phyloP scores from a whole-genome alignment of 2,797 vertebrate species.

The Poeciliopsis paucimaculata region DNA sequence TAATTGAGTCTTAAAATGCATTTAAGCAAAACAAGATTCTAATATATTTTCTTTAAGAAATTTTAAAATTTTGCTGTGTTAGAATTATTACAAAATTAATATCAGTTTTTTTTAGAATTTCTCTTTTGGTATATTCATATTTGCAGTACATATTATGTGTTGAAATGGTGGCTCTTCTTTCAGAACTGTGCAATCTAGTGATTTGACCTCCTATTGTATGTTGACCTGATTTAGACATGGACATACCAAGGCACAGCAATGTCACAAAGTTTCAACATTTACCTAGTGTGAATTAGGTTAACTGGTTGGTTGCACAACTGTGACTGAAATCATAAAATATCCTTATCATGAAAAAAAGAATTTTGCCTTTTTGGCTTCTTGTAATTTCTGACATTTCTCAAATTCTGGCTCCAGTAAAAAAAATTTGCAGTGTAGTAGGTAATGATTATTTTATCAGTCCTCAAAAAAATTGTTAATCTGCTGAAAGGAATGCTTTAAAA shows the following conservation, averaged over 20 bases:
- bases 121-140: not conserved
- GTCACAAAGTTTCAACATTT: constrained; percentile 18
- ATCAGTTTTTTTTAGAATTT: not conserved
- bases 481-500: not conserved
- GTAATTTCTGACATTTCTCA: not conserved
- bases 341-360: constrained; percentile 1
- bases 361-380: not conserved
- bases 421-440: not conserved
- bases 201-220: constrained; percentile 32
- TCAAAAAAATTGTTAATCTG: not conserved
- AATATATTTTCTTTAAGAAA: not conserved
- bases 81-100: not conserved
- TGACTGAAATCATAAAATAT: constrained; percentile 36
- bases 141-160: not conserved
- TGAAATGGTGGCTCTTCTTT: not conserved
- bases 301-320: constrained; percentile 3
- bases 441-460: not conserved
- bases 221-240: constrained; percentile 39
- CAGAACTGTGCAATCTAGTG: constrained; percentile 6
- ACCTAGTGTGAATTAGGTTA: constrained; percentile 19
- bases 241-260: constrained; percentile 12
- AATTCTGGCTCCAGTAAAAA: not conserved
- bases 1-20: not conserved
- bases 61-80: not conserved
- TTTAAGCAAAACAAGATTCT: not conserved